Conservation (phyloP, 2,888 invertebrate genomes). For the Eupithecia abbreviata region DNA sequence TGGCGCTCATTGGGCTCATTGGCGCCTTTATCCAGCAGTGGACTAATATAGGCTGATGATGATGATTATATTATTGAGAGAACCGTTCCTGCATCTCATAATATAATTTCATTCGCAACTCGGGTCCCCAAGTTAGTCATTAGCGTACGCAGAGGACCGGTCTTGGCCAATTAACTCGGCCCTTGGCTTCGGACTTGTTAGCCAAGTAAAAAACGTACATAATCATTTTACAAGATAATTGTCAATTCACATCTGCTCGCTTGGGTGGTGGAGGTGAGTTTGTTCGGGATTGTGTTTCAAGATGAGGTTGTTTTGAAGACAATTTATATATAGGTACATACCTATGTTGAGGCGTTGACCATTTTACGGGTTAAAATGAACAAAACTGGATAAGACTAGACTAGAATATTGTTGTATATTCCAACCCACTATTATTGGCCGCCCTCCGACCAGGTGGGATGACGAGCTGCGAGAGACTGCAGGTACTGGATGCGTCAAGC, state of each 20-base stretch:
- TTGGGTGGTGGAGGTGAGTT: conserved; percentile 19
- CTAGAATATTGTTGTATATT: no score
- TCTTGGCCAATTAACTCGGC: conserved; percentile 45
- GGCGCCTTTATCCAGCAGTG: no score
- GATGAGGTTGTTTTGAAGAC: background rate
- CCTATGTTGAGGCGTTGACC: background rate
- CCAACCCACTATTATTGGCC: no score
- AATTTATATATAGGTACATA: background rate
- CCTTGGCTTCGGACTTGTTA: conserved; percentile 44
- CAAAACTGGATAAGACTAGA: background rate
- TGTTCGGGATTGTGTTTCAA: conserved; percentile 4
- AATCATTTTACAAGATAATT: conserved; percentile 48
- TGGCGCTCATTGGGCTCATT: no score
- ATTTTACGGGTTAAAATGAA: background rate
- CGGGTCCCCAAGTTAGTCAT: conserved; percentile 27
- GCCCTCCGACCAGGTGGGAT: no score
- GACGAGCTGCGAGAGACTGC: no score
- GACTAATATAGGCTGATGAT: no score
- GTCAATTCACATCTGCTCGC: conserved; percentile 47
- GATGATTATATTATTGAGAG: background rate
- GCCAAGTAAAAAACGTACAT: conserved; percentile 44
- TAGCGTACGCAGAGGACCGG: conserved; percentile 32
- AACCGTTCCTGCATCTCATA: conserved; percentile 4
- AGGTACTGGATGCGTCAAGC: no score
- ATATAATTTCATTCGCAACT: conserved; percentile 5